These are phyloP conservation scores for Pollenia angustigena DNA, from an alignment of 2,888 invertebrate species.

Conservation along the genomic window DNA sequence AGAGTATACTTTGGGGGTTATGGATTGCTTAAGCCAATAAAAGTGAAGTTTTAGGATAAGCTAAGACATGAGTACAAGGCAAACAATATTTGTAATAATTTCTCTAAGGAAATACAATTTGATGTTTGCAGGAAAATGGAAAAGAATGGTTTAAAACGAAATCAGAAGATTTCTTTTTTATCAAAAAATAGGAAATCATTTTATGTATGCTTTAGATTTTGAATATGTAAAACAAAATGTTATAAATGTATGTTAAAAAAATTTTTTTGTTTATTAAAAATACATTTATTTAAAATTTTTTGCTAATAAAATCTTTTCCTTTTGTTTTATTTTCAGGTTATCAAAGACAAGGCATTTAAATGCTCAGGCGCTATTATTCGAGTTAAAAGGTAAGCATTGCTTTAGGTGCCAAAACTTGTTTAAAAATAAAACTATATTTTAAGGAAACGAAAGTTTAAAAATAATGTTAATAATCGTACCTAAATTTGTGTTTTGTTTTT, in stretches of 20 bases:
- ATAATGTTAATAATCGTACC: no score
- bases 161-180: no score
- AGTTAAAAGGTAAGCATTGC: neutral
- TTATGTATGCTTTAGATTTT: no score
- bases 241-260: no score
- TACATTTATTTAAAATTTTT: no score
- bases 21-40: no score
- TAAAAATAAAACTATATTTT: neutral
- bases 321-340: slow-evolving; percentile 13
- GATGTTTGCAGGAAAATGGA: neutral
- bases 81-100: neutral
- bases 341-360: neutral
- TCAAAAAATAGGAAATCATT: no score
- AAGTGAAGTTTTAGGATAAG: neutral
- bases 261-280: no score
- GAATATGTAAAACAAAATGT: no score
- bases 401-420: neutral
- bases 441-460: neutral
- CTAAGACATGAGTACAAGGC: neutral
- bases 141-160: neutral
- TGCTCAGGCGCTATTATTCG: neutral
- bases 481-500: no score
- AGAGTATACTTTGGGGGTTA: neutral
- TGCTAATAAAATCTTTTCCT: neutral
- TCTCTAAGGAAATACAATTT: slow-evolving; percentile 8